phyloP scores from a whole-genome alignment of 2,797 vertebrate species.

The Dicrostonyx torquatus region DNA sequence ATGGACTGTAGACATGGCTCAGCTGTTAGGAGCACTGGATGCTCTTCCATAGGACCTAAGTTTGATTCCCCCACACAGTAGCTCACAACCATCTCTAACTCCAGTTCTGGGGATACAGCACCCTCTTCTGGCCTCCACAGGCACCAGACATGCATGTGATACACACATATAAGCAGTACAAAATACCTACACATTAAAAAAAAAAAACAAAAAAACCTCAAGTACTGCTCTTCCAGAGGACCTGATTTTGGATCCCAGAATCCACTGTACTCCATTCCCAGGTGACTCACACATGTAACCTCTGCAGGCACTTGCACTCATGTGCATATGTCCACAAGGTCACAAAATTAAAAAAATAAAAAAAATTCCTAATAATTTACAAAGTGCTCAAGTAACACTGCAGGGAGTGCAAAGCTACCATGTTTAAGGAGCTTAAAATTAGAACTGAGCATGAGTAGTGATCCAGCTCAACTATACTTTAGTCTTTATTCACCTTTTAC shows the following conservation, averaged over 20 bases:
- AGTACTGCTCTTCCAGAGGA: neutral
- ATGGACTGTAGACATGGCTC: neutral
- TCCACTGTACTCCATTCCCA: neutral
- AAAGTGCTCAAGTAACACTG: neutral
- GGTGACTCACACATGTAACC: neutral
- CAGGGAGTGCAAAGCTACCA: neutral
- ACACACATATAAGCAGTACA: neutral
- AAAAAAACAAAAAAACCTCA: neutral
- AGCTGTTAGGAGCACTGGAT: neutral
- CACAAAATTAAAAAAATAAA: neutral
- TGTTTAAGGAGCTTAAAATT: neutral
- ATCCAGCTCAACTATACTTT: neutral
- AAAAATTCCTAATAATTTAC: neutral
- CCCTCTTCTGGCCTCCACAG: neutral
- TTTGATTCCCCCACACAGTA: neutral
- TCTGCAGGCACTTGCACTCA: neutral
- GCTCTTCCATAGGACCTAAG: neutral
- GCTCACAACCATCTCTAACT: neutral
- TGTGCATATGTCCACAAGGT: neutral
- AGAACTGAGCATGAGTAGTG: neutral
- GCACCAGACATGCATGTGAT: neutral
- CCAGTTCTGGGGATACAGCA: neutral
- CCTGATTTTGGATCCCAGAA: neutral
- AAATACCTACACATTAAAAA: neutral
- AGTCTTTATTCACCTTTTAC: neutral